A percentile compares a stretch with the other conserved stretches of the same genome.
phyloP scores from a whole-genome alignment of 2,113 vertebrate genomes.

The Rhegmatorhina hoffmannsi region DNA sequence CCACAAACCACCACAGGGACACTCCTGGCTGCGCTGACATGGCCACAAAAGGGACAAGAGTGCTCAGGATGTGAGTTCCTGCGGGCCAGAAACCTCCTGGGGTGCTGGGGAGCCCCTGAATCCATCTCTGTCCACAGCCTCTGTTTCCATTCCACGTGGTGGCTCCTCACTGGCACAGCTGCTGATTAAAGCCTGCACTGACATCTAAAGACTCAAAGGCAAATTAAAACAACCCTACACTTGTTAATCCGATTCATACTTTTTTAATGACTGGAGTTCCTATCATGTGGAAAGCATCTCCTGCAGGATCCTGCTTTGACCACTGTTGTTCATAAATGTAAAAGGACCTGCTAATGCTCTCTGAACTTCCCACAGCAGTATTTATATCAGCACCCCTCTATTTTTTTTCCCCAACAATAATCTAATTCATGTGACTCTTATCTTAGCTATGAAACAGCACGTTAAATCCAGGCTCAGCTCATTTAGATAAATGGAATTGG shows the following conservation, averaged over 20 bases:
- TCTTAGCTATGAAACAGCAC: conserved; percentile 44
- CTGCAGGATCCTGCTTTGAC: conserved; percentile 9
- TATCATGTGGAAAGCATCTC: conserved; percentile 22
- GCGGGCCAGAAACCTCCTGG: not conserved
- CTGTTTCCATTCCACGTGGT: not conserved
- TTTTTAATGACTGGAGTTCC: conserved; percentile 28
- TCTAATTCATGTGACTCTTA: conserved; percentile 48
- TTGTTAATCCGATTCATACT: conserved; percentile 25
- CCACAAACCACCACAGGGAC: not conserved
- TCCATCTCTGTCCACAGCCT: not conserved
- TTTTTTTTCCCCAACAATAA: conserved; percentile 28
- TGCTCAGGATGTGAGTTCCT: fast-evolving
- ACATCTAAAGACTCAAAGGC: conserved; percentile 34
- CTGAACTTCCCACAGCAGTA: conserved; percentile 23
- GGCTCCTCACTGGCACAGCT: not conserved
- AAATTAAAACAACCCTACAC: conserved; percentile 16
- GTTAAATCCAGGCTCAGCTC: conserved; percentile 57
- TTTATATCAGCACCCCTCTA: conserved; percentile 28
- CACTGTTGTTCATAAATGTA: conserved; percentile 15
- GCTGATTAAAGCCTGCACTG: not conserved
- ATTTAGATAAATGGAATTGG: conserved; percentile 38
- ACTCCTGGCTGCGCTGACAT: not conserved
- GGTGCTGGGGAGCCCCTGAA: not conserved
- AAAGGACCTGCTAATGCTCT: conserved; percentile 26
- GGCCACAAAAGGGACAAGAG: not conserved